Base-by-base conservation (phyloP, 2,797 vertebrate species). In the Acanthurus lineatus region DNA sequence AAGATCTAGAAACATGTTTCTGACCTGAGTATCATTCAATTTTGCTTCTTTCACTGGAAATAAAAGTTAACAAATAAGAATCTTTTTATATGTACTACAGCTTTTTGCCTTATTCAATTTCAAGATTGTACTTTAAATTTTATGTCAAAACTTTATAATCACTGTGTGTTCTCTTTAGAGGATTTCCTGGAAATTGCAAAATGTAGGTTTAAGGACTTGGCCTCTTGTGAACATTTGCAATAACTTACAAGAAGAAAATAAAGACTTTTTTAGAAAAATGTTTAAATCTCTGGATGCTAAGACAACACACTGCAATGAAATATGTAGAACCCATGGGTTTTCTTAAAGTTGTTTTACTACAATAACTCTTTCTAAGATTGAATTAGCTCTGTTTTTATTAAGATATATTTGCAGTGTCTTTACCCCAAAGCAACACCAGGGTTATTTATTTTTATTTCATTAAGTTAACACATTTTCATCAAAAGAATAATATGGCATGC, bases 381-480 rank as follows among this genome's bases (percentile, higher is more conserved):
- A 47, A 58, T 69, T 20, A 35, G 19, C 19, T 69, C 11, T 45
- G 28, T 48, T 48, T 64, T 15, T 17, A 35, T 54, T 56, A 5
- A 52, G 1, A 6, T 20, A 38, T n/a, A n/a, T 22, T 40, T 5
- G 1, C 4, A 7, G 35, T 19, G 59, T 45, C 25, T 25, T 25
- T 2, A 47, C 20, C 10, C 38, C 9, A 22, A 20, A 20, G 1
- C 19, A 63, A 22, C 11, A 57, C 4, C 45, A 11, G 11, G 16
- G 15, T 17, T 59, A 52, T 59, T 64, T 69, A 17, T 63, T 69
- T 68, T 19, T 11, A n/a, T 62, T 68, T 19, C 5, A 28, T 69
- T 62, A n/a, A 6, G 12, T 42, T 25, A 42, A 19, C 57, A 6
- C 17, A 7, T 9, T 56, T 68, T 62, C 2, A 54, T 47, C 6